These are phyloP conservation scores for Perdita meconis DNA, from an alignment of 2,888 invertebrate genomes.

Conservation along the genomic window DNA sequence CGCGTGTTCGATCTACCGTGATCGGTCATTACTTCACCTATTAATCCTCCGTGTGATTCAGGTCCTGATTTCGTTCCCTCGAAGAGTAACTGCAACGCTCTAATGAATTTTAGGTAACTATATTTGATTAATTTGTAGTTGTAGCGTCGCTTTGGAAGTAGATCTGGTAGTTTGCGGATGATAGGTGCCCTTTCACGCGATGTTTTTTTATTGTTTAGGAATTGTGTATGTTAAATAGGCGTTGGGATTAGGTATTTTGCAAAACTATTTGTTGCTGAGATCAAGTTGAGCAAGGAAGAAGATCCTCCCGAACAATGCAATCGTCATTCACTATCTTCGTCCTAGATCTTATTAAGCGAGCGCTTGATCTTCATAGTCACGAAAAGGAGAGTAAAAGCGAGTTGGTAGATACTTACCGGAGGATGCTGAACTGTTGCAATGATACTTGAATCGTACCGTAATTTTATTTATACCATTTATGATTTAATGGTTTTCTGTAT, in stretches of 20 bases:
- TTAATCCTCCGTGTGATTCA: constrained; percentile 67
- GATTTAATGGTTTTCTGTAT: constrained; percentile 20
- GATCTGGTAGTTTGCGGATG: background rate
- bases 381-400: constrained; percentile 66
- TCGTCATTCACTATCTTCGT: constrained; percentile 56
- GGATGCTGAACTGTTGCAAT: constrained; percentile 51
- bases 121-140: no score
- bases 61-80: constrained; percentile 60
- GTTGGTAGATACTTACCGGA: background rate
- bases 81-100: constrained; percentile 44
- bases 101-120: constrained; percentile 70
- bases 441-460: constrained; percentile 41
- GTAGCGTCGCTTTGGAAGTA: no score
- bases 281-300: constrained; percentile 45
- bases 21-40: constrained; percentile 73
- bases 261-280: constrained; percentile 11
- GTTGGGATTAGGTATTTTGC: background rate
- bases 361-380: constrained; percentile 38
- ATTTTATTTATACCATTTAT: constrained; percentile 35
- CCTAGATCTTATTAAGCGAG: constrained; percentile 56
- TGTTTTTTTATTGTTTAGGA: constrained; percentile 10
- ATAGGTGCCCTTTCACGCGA: background rate
- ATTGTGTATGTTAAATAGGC: constrained; percentile 5
- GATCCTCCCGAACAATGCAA: constrained; percentile 54
- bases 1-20: constrained; percentile 68